phyloP scores from a whole-genome alignment of 2,797 vertebrate genomes.

The Tachyglossus aculeatus region DNA sequence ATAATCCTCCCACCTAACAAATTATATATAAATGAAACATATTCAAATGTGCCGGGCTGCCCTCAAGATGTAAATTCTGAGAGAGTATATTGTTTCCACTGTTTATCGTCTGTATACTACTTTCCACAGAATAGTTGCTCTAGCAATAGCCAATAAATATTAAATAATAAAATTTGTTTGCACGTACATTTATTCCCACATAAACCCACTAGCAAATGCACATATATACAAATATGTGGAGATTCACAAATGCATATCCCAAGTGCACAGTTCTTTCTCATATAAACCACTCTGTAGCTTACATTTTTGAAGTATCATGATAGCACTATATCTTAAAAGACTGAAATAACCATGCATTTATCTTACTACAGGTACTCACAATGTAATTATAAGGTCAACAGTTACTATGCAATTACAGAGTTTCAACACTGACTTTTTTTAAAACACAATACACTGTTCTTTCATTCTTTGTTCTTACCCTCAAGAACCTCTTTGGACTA shows the following conservation, averaged over 20 bases:
- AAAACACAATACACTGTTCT: slow-evolving; percentile 32
- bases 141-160: no score
- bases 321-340: slow-evolving; percentile 48
- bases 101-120: no score
- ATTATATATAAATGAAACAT: no score
- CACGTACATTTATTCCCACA: no score
- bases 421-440: slow-evolving; percentile 41
- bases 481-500: slow-evolving; percentile 23
- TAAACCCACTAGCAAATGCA: background rate
- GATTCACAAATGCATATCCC: background rate
- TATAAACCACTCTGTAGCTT: slow-evolving; percentile 56
- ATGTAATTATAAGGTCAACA: slow-evolving; percentile 64
- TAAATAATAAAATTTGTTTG: no score
- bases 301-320: slow-evolving; percentile 42
- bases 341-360: slow-evolving; percentile 54
- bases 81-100: no score
- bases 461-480: background rate
- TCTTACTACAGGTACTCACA: slow-evolving; percentile 60
- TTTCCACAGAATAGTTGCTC: no score
- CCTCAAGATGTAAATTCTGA: no score
- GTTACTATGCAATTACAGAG: slow-evolving; percentile 38
- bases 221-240: slow-evolving; percentile 18
- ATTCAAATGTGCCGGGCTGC: no score
- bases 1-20: no score
- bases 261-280: slow-evolving; percentile 59